Base-by-base conservation (phyloP, 2,888 invertebrate genomes). In the Ctenicera cuprea region DNA sequence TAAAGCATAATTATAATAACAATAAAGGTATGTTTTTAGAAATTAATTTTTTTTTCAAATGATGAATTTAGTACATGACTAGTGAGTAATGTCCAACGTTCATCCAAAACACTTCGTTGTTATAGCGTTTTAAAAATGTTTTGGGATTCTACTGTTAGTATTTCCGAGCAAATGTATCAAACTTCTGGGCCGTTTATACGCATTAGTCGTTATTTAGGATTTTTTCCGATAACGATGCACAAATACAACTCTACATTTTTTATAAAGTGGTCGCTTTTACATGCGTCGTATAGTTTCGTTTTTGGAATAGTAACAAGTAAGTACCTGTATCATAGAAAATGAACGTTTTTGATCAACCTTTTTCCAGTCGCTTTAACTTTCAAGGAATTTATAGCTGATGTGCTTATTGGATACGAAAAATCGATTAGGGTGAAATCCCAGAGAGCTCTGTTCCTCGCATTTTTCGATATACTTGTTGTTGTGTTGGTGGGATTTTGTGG, bases 261-360 rank as follows among this genome's bases (percentile, higher is more conserved):
- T 18, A 8, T 62, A 12, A 43, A n/a, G 18, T 43, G 30, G 22
- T 62, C 62, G 4, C 22, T 16, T n/a, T 4, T 14, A 5, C 20
- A 43, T 18, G 22, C 22, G 22, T 14, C n/a, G n/a, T 62, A 62
- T 41, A 43, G 62, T 22, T 41, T 62, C 9, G 41, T 16, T 16
- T 16, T 62, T 41, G 43, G 41, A 14, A 20, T 12, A 5, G 18
- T 38, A 3, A 18, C 18, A 22, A 16, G 59, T 59, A 30, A 59
- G 59, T 30, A 11, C 3, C 22, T 5, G 26, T 14, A 0, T n/a
- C 12, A n/a, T 11, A 7, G 22, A 2, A 14, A 12, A 1, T 22
- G 22, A 8, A 22, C 7, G 8, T 50, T 0, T 1, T 3, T 20
- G 7, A 1, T 16, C 11, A 0, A 37, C 7, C n/a, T n/a, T n/a